These are phyloP conservation scores for Lamellibrachia satsuma DNA, from an alignment of 2,888 invertebrate genomes.

Conservation along the genomic window DNA sequence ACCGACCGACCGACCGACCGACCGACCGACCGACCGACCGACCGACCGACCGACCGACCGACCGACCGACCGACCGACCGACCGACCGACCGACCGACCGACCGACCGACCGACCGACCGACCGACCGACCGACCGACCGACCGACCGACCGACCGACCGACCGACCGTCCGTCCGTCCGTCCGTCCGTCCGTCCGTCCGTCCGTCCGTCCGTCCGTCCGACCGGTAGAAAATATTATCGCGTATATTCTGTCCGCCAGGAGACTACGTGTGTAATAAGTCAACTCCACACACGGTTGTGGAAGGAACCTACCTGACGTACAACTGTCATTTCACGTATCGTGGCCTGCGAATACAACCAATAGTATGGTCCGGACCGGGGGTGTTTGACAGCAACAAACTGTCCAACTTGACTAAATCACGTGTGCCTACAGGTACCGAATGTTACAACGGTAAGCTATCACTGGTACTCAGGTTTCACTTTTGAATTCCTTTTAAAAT, in stretches of 20 bases:
- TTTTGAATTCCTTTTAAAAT: too few relatives aligned
- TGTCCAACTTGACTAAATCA: background rate
- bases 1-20: too few relatives aligned
- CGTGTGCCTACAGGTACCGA: background rate
- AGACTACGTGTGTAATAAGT: background rate
- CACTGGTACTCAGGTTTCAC: background rate
- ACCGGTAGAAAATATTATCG: background rate
- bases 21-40: too few relatives aligned
- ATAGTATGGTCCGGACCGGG: background rate
- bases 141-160: too few relatives aligned
- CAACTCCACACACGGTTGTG: background rate
- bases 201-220: too few relatives aligned
- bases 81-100: too few relatives aligned
- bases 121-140: too few relatives aligned
- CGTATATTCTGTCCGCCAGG: background rate
- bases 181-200: too few relatives aligned
- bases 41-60: too few relatives aligned
- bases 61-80: too few relatives aligned
- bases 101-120: too few relatives aligned
- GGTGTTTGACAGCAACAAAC: background rate
- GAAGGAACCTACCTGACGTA: background rate
- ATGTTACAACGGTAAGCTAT: background rate
- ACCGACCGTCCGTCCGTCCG: too few relatives aligned
- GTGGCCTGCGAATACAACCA: background rate
- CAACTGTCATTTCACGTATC: background rate